A percentile compares a stretch with the other conserved stretches of the same genome.
Conservation (phyloP, 2,888 invertebrate species). For the Xestoiulus laeticollis region DNA sequence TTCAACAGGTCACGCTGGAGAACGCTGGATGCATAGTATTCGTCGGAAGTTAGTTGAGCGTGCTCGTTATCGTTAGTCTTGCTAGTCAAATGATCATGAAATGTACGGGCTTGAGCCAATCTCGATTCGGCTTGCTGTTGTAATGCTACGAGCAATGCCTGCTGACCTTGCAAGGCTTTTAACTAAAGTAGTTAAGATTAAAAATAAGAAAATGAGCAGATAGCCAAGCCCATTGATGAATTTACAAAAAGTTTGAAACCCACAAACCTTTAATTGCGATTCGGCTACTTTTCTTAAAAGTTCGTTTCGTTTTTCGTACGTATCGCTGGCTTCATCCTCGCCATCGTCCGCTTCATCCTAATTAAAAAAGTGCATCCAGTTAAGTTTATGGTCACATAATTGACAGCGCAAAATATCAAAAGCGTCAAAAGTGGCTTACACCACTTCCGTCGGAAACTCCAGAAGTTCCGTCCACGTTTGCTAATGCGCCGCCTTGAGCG, state of each 20-base stretch:
- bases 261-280: constrained; percentile 55
- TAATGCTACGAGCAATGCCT: constrained; percentile 49
- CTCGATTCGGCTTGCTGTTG: constrained; percentile 49
- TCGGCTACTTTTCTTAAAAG: constrained; percentile 53
- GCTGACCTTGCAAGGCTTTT: constrained; percentile 52
- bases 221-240: neutral
- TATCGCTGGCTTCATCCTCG: constrained; percentile 36
- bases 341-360: constrained; percentile 47
- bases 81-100: constrained; percentile 46
- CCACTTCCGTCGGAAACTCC: constrained; percentile 43
- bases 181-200: constrained; percentile 42
- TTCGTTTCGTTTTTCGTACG: constrained; percentile 51
- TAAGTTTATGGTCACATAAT: too few relatives aligned
- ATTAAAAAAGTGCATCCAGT: neutral
- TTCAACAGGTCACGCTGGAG: constrained; percentile 51
- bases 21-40: constrained; percentile 44
- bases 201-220: too few relatives aligned
- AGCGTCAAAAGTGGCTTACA: neutral
- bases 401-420: too few relatives aligned
- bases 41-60: constrained; percentile 4
- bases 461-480: constrained; percentile 44
- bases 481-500: neutral
- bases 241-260: neutral
- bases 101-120: constrained; percentile 37
- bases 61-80: constrained; percentile 17